Percentiles rank a stretch among this genome's conserved stretches.
These are phyloP conservation scores for Orestias chungarensis DNA, from an alignment of 2,797 vertebrate species.

Conservation along the genomic window DNA sequence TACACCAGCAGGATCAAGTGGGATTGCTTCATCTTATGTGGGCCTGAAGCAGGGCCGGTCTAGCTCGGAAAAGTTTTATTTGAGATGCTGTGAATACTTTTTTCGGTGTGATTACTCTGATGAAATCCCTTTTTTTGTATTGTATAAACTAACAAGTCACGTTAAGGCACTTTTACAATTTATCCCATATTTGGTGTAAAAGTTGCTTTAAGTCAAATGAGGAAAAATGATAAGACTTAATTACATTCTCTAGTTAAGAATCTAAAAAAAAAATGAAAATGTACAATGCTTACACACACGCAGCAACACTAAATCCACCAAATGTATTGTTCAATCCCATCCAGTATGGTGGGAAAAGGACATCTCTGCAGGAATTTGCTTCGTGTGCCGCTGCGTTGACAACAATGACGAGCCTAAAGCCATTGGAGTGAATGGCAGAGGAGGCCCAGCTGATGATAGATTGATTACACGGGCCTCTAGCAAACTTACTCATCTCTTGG, in stretches of 20 bases:
- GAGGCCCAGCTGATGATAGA: constrained; percentile 48
- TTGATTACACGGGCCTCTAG: constrained; percentile 27
- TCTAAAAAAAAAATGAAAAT: too few species aligned
- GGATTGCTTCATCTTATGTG: neutral
- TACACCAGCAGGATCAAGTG: neutral
- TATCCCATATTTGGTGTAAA: neutral
- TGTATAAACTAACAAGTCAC: neutral
- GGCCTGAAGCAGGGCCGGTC: neutral
- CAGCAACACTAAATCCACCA: neutral
- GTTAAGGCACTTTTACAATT: neutral
- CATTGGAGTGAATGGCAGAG: constrained; percentile 13
- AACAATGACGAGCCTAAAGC: constrained; percentile 4
- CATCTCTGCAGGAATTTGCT: neutral
- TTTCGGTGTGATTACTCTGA: neutral
- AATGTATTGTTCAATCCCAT: neutral
- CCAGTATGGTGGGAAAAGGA: neutral
- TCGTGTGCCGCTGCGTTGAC: neutral
- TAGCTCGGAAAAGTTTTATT: neutral
- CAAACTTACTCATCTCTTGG: constrained; percentile 35
- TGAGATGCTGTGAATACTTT: neutral
- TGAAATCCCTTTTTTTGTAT: neutral
- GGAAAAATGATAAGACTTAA: neutral
- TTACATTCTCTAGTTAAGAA: too few species aligned
- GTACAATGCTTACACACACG: neutral
- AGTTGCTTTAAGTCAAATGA: neutral